Base-by-base conservation (phyloP, 2,888 invertebrate species). In the Spialia ferax region DNA sequence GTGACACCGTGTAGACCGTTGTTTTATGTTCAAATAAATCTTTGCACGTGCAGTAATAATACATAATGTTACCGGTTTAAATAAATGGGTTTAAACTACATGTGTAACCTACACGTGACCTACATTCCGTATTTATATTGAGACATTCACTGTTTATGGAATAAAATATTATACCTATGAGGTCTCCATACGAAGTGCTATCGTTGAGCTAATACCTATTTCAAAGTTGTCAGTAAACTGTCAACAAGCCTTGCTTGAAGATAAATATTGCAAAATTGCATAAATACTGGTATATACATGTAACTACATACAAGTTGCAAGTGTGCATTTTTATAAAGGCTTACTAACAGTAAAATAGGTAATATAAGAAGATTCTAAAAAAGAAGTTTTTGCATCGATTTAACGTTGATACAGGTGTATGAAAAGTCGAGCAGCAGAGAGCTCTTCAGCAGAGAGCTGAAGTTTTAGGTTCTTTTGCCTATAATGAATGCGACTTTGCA, bases 141-240 rank as follows among this genome's bases (percentile, higher is more conserved):
- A 65, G 38, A 50, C 57, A 57, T 32, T 64, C 35, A 32, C 55
- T 64, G 38, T 59, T 65, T 65, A 20, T 22, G 22, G 64, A 57
- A 11, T 48, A 48, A 48, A 29, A 57, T 61, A 50, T 6, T 15
- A 45, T 45, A 45, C n/a, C 20, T 3, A n/a, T 6, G 18, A 13
- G 22, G 50, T 13, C 8, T 55, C n/a, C 54, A 35, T 56, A 29
- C 20, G 35, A 52, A 15, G 52, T 38, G 32, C 22, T 63, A 63
- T 63, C 56, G 45, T 45, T 48, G 63, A 48, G 48, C 63, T 56
- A 56, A 64, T 10, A n/a, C n/a, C n/a, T 32, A 64, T 48, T 64
- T 42, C 42, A 22, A 23, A 59, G 42, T 42, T 48, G 42, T 56
- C 15, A 10, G 55, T 29, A 42, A 45, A 56, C 23, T 35, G 18